Evolutionary conservation across 2,888 invertebrate species (phyloP).

Genomic region (Neria commutata): DNA sequence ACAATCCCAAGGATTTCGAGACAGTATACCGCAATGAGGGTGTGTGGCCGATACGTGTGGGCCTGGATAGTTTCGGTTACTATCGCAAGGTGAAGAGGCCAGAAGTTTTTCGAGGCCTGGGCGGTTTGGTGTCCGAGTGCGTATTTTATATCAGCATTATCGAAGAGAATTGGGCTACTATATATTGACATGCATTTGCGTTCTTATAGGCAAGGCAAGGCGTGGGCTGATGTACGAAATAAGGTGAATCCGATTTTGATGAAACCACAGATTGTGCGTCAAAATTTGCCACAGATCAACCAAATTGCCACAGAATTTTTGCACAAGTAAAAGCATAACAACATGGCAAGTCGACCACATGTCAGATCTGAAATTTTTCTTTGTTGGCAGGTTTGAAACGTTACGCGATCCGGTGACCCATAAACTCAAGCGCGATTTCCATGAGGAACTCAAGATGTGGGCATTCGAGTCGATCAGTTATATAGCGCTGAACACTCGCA

Average conservation of each 20-base stretch:
- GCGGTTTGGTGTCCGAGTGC: conserved; percentile 53
- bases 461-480: conserved; percentile 65
- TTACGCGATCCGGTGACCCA: conserved; percentile 38
- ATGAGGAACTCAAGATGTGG: conserved; percentile 66
- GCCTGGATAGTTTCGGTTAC: conserved; percentile 59
- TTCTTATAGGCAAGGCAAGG: conserved; percentile 67
- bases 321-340: conserved; percentile 34
- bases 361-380: not conserved
- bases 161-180: not conserved
- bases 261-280: conserved; percentile 50
- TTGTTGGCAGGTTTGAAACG: conserved; percentile 39
- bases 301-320: conserved; percentile 50
- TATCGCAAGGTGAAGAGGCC: conserved; percentile 60
- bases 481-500: conserved; percentile 57
- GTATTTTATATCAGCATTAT: not conserved
- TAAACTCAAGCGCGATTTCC: conserved; percentile 57
- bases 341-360: too few species aligned
- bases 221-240: conserved; percentile 72
- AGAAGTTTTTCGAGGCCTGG: conserved; percentile 56
- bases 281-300: conserved; percentile 47
- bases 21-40: conserved; percentile 62
- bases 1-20: conserved; percentile 65
- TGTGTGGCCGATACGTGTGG: conserved; percentile 62
- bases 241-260: conserved; percentile 62
- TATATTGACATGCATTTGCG: not conserved